Base-by-base conservation (phyloP, 2,113 vertebrate genomes). In the Hiodon tergisus region DNA sequence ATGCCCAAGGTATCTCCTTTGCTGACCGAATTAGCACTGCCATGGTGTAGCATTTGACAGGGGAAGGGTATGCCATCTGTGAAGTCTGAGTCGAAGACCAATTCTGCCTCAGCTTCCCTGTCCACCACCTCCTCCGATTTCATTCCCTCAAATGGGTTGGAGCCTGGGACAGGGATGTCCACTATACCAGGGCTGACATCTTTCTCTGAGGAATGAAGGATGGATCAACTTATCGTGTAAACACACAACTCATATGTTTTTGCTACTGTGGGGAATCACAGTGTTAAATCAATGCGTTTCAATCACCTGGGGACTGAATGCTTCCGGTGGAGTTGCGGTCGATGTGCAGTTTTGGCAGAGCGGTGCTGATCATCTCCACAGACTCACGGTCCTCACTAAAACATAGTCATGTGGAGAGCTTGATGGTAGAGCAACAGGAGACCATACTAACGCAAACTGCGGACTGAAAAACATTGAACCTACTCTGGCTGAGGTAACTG, bases 371-470 rank as follows among this genome's bases (percentile, higher is more conserved):
- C 65, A 85, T 85, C 72, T 94, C 94, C 69, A 93, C 93, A 1
- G 94, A 90, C 4, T 96, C 94, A 84, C 89, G 91, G 62, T 97
- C 95, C 68, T 91, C 93, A 78, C 95, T 97, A 75, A 2, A 60
- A 75, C 70, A 76, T 78, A 77, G 60, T 82, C 73, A 72, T 57
- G 68, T 75, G 1, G 59, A 62, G 48, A 53, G 54, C 17, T 17
- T 67, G 50, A 10, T 8, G 63, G 7, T n/a, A 4, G 8, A 59
- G 1, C n/a, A 55, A 74, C 10, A 11, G 11, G n/a, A 58, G 6
- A 6, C 48, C 11, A 48, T 31, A 31, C 31, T 13, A 13, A 46
- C 17, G n/a, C 59, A 61, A 61, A 61, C 59, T 31, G 31, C 2
- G 31, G 31, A 31, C 31, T 31, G 31, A 31, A 31, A 31, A 31